Evolutionary conservation across 2,797 vertebrate species (phyloP).

Genomic region (Etheostoma perlongum): DNA sequence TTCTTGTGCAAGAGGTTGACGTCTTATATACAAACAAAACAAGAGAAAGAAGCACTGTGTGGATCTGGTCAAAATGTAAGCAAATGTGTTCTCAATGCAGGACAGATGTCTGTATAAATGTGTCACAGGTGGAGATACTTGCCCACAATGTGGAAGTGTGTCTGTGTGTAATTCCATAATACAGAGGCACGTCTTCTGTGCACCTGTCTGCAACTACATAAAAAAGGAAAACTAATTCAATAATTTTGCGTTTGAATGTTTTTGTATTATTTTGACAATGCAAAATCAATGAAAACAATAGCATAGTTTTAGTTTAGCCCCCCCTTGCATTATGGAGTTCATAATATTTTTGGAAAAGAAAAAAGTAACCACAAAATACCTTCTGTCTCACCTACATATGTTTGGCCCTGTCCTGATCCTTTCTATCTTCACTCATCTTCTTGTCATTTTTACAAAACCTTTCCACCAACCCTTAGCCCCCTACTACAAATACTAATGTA

Average conservation of each 20-base stretch:
- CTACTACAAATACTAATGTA: background rate
- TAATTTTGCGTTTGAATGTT: too few species aligned
- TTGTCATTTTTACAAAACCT: background rate
- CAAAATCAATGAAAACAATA: background rate
- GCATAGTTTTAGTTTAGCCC: background rate
- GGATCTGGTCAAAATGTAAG: background rate
- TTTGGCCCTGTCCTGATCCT: background rate
- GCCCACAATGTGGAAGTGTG: background rate
- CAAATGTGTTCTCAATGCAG: background rate
- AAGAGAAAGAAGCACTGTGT: background rate
- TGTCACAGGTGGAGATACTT: constrained; percentile 19
- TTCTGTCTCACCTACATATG: background rate
- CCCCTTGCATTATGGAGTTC: constrained; percentile 11
- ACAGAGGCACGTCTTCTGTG: background rate
- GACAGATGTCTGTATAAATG: constrained; percentile 18
- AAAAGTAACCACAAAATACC: background rate
- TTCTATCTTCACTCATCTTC: background rate
- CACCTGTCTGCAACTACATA: background rate
- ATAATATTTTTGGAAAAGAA: background rate
- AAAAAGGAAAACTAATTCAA: too few species aligned
- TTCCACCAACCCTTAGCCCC: background rate
- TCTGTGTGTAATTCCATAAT: background rate
- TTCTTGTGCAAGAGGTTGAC: too few species aligned
- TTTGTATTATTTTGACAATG: background rate
- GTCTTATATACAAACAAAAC: background rate